Base-by-base conservation (phyloP, 1,140 invertebrate genomes). In the Macrostomum lignano region DNA sequence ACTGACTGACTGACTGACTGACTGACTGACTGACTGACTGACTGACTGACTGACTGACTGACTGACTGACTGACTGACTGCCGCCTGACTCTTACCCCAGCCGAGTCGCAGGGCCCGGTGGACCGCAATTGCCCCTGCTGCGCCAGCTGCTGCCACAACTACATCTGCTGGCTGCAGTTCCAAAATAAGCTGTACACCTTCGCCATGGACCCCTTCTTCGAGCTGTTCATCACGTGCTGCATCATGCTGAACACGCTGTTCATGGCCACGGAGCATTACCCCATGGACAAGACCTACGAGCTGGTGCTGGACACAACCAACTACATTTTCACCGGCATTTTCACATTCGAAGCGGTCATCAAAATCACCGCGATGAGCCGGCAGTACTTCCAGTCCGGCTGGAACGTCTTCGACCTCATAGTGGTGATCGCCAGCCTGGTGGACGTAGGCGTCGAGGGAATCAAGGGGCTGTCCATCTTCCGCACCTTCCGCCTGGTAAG, bases 401-500 rank as follows among this genome's bases (percentile, higher is more conserved):
- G 81, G 81, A 91, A 91, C 54, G 73, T 81, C 44, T 91, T 91
- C 54, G 82, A 88, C 58, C 60, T 88, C 38, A 71, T 82, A 28
- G 81, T 88, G 46, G 81, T 88, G 5, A 70, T 77, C 9, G 74
- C 74, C 26, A 93, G 84, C 42, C 58, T 88, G 35, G 64, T 84
- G 40, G 79, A 88, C 60, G 63, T 86, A 17, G 72, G 74, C 9
- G 59, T 84, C 40, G 75, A 91, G 54, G 63, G 86, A 42, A 73
- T 88, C 42, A 72, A 79, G 61, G 81, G 81, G 49, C 65, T 91
- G 42, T 86, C 78, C 40, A 81, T 91, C 28, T 72, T 94, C 46
- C 67, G 82, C 59, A 82, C 79, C n/a, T 91, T 93, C 66, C 67
- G 86, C 69, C 72, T 93, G 76, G 81, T 91, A 64, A 69, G 71